Conservation (phyloP, 2,888 invertebrate species). For the Agriopis aurantiaria region DNA sequence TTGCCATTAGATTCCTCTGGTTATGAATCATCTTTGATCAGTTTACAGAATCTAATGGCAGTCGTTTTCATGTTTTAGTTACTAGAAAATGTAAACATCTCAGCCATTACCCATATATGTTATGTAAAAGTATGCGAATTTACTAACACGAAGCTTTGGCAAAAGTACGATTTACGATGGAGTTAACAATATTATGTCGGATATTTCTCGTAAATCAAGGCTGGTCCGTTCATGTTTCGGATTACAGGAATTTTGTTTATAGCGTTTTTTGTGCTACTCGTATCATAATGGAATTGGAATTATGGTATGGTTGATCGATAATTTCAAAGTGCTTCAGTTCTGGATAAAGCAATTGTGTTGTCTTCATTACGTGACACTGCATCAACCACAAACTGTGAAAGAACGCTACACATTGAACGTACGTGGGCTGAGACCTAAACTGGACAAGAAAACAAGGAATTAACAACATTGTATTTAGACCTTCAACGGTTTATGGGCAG, state of each 20-base stretch:
- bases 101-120: not conserved
- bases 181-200: conserved; percentile 42
- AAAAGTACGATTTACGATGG: conserved; percentile 38
- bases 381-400: too few species aligned
- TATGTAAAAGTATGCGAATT: conserved; percentile 22
- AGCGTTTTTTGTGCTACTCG: not conserved
- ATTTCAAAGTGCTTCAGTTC: not conserved
- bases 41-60: too few species aligned
- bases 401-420: too few species aligned
- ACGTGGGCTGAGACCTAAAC: too few species aligned
- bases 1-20: too few species aligned
- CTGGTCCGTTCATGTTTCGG: conserved; percentile 35
- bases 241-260: conserved; percentile 34
- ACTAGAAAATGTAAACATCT: not conserved
- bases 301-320: not conserved
- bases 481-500: too few species aligned
- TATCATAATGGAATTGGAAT: conserved; percentile 13
- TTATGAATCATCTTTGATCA: too few species aligned
- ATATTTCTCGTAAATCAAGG: conserved; percentile 45
- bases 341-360: too few species aligned
- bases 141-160: conserved; percentile 32
- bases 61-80: too few species aligned
- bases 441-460: too few species aligned
- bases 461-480: too few species aligned
- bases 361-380: too few species aligned